Conservation (phyloP, 2,888 invertebrate species). For the Sycophila texana region DNA sequence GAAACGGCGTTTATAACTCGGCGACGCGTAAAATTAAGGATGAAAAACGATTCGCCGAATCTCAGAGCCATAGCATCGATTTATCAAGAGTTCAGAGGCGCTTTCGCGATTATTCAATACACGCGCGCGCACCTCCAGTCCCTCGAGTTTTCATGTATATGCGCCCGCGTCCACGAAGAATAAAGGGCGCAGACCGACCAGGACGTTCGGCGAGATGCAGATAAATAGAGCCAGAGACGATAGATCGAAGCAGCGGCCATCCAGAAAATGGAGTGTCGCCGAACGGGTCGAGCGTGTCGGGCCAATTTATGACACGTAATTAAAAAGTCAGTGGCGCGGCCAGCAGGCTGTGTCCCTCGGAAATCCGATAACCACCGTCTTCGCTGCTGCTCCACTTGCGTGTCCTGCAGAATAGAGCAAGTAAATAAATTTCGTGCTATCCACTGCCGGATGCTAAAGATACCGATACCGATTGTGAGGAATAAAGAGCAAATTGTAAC, state of each 20-base stretch:
- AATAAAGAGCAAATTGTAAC: too few relatives aligned
- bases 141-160: too few relatives aligned
- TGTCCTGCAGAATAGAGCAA: too few relatives aligned
- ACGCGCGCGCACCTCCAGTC: neutral
- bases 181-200: neutral
- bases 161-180: neutral
- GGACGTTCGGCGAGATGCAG: slow-evolving; percentile 3
- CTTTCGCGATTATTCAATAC: slow-evolving; percentile 6
- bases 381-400: too few relatives aligned
- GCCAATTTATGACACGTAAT: slow-evolving; percentile 72
- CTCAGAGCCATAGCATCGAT: slow-evolving; percentile 16
- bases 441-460: too few relatives aligned
- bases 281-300: slow-evolving; percentile 68
- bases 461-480: too few relatives aligned
- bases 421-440: too few relatives aligned
- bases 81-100: slow-evolving; percentile 23
- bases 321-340: slow-evolving; percentile 68
- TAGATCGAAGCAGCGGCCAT: slow-evolving; percentile 70
- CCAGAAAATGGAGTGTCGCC: slow-evolving; percentile 72
- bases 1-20: neutral
- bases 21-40: slow-evolving; percentile 31
- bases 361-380: slow-evolving; percentile 64
- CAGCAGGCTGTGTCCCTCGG: slow-evolving; percentile 61
- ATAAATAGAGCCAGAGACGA: slow-evolving; percentile 43
- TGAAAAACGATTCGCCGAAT: slow-evolving; percentile 32